phyloP scores from a whole-genome alignment of 1,140 invertebrate species.

The Kradibia gibbosae region DNA sequence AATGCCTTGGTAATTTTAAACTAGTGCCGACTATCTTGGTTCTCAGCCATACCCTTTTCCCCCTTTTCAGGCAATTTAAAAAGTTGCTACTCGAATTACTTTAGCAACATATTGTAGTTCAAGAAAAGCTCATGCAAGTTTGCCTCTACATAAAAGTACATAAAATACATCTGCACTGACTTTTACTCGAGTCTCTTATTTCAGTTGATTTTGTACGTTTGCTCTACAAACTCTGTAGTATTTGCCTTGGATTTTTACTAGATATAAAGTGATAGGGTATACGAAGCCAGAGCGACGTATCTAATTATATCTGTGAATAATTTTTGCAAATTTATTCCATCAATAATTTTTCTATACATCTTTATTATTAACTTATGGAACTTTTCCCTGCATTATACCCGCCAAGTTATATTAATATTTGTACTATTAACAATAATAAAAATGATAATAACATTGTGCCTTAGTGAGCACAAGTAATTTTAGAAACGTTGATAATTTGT shows the following conservation, averaged over 20 bases:
- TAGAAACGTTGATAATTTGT: no score
- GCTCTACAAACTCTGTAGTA: constrained; percentile 33
- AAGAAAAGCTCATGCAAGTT: constrained; percentile 40
- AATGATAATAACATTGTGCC: no score
- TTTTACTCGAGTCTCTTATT: constrained; percentile 50
- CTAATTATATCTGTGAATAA: constrained; percentile 21
- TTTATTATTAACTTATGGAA: not conserved
- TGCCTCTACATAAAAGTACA: constrained; percentile 45
- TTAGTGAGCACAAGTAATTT: no score
- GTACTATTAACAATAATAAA: no score
- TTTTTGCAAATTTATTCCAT: not conserved
- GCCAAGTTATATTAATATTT: not conserved
- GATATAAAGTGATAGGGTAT: constrained; percentile 38
- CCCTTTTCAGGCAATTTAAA: constrained; percentile 19
- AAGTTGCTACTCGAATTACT: constrained; percentile 19
- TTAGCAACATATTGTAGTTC: constrained; percentile 42
- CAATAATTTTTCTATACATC: not conserved
- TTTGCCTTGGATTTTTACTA: constrained; percentile 29
- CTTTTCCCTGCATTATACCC: not conserved
- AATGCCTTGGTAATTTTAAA: not conserved
- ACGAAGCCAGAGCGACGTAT: constrained; percentile 26
- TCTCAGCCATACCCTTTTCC: not conserved
- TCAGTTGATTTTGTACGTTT: constrained; percentile 51
- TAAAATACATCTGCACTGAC: constrained; percentile 45
- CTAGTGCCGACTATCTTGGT: not conserved